phyloP scores from a whole-genome alignment of 2,888 invertebrate genomes.

The Rhaphigaster nebulosa region DNA sequence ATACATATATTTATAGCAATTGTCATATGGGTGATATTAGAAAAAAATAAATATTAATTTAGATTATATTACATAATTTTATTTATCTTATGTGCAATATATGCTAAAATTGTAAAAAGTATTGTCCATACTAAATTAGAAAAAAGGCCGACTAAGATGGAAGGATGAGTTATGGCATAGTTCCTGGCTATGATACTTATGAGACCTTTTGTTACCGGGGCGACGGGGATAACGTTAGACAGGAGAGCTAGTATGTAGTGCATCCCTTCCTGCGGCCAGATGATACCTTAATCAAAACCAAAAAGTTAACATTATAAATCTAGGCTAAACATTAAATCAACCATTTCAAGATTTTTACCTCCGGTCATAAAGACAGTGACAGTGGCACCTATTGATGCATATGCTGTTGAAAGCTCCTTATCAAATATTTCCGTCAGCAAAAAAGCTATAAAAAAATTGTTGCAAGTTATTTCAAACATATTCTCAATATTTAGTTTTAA shows the following conservation, averaged over 20 bases:
- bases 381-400: constrained; percentile 50
- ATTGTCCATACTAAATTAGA: constrained; percentile 42
- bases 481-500: background rate
- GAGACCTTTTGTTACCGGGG: background rate
- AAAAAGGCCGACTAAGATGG: constrained; percentile 40
- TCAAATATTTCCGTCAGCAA: constrained; percentile 52
- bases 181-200: constrained; percentile 47
- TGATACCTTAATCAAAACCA: constrained; percentile 23
- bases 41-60: background rate
- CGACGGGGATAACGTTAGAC: background rate
- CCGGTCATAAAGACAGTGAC: constrained; percentile 51
- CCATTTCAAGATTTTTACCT: background rate
- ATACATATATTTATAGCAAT: background rate
- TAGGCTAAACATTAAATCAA: background rate
- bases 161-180: constrained; percentile 28
- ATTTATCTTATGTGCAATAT: constrained; percentile 51
- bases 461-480: background rate
- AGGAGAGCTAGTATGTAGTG: background rate
- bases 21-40: background rate
- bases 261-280: constrained; percentile 58
- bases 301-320: background rate
- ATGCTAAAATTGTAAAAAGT: constrained; percentile 50
- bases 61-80: constrained; percentile 22
- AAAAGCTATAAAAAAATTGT: constrained; percentile 23
- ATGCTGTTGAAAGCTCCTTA: constrained; percentile 52